Evolutionary conservation across 2,888 invertebrate genomes (phyloP).

Genomic region (Carterocephalus palaemon): DNA sequence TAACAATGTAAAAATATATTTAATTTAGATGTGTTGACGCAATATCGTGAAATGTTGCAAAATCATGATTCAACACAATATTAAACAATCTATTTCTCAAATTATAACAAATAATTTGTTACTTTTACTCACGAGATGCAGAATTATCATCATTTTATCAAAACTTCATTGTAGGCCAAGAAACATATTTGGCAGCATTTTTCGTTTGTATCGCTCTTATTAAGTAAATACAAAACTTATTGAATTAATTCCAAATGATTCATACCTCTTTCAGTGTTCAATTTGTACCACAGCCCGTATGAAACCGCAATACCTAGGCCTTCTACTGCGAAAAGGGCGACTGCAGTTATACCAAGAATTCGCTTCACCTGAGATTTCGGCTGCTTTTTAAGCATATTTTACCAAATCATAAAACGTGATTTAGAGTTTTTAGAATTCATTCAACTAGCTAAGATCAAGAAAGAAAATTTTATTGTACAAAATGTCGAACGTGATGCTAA

Average conservation of each 20-base stretch:
- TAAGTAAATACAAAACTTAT: no score
- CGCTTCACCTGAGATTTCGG: slow-evolving; percentile 77
- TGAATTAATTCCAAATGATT: no score
- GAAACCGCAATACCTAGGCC: slow-evolving; percentile 77
- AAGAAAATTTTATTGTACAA: slow-evolving; percentile 30
- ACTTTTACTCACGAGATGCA: no score
- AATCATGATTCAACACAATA: not conserved
- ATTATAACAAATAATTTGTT: no score
- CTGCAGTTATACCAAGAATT: slow-evolving; percentile 74
- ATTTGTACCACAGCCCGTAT: slow-evolving; percentile 82
- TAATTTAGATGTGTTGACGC: no score
- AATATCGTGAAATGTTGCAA: not conserved
- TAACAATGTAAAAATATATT: no score
- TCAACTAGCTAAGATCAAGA: slow-evolving; percentile 13
- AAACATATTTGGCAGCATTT: no score
- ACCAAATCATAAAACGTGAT: slow-evolving; percentile 28
- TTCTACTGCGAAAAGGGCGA: slow-evolving; percentile 80
- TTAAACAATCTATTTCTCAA: not conserved
- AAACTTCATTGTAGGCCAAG: no score
- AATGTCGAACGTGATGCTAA: slow-evolving; percentile 38
- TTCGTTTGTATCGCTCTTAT: not conserved
- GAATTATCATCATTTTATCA: no score
- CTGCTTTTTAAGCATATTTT: slow-evolving; percentile 83
- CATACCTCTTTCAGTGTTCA: slow-evolving; percentile 85
- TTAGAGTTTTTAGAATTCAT: slow-evolving; percentile 20